Percentiles rank a stretch among this genome's conserved stretches.
These are phyloP conservation scores for Setipinna tenuifilis DNA, from an alignment of 2,797 vertebrate species.

Conservation along the genomic window DNA sequence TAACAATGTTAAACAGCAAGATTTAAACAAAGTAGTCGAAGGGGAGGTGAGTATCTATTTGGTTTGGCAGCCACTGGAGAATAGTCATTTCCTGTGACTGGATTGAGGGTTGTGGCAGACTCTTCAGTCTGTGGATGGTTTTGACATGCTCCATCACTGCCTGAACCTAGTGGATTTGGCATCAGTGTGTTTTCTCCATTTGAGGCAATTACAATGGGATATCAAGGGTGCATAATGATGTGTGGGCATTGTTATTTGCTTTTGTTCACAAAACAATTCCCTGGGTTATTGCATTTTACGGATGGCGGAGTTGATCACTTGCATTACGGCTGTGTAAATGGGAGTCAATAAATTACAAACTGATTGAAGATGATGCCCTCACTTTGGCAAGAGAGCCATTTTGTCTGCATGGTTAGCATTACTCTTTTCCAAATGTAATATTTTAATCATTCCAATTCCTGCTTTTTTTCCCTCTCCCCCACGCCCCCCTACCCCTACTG, in stretches of 20 bases:
- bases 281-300: slow-evolving; percentile 76
- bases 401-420: slow-evolving; percentile 64
- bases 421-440: slow-evolving; percentile 65
- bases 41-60: slow-evolving; percentile 3
- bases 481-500: not conserved
- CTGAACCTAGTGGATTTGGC: slow-evolving; percentile 48
- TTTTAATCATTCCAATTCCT: slow-evolving; percentile 66
- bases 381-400: slow-evolving; percentile 71
- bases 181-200: slow-evolving; percentile 53
- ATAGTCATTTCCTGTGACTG: slow-evolving; percentile 56
- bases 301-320: slow-evolving; percentile 73
- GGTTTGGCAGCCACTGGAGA: slow-evolving; percentile 30
- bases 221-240: slow-evolving; percentile 72
- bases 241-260: slow-evolving; percentile 73
- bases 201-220: slow-evolving; percentile 67
- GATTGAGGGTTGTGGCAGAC: slow-evolving; percentile 42
- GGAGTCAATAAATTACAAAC: slow-evolving; percentile 76
- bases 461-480: slow-evolving; percentile 26
- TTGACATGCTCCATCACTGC: slow-evolving; percentile 56
- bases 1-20: slow-evolving; percentile 12
- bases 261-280: slow-evolving; percentile 77
- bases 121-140: slow-evolving; percentile 41
- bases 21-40: slow-evolving; percentile 29
- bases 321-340: slow-evolving; percentile 75
- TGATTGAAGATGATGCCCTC: slow-evolving; percentile 74